Evolutionary conservation across 2,888 invertebrate genomes (phyloP).

Genomic region (Anoncus sp.): DNA sequence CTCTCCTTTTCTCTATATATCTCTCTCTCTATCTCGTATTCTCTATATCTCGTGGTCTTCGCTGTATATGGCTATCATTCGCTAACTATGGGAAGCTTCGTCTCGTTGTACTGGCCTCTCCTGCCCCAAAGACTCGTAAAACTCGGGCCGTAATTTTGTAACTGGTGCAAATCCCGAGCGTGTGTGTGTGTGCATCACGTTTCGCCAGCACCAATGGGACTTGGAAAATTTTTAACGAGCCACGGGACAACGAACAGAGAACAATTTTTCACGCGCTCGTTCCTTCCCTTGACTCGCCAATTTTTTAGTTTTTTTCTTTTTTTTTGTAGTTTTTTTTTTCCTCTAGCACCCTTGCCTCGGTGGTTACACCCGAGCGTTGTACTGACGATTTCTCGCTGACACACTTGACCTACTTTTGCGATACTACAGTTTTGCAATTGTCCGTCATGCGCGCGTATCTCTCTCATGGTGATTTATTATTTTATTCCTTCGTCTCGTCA

Average conservation of each 20-base stretch:
- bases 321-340: constrained; percentile 28
- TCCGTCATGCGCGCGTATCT: not conserved
- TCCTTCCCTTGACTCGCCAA: constrained; percentile 40
- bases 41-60: constrained; percentile 54
- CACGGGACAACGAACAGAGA: constrained; percentile 51
- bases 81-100: constrained; percentile 15
- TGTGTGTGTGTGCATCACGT: constrained; percentile 14
- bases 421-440: constrained; percentile 18
- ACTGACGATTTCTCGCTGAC: constrained; percentile 29
- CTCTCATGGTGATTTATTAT: constrained; percentile 3
- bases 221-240: constrained; percentile 56
- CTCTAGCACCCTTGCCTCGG: constrained; percentile 30
- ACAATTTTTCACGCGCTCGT: constrained; percentile 55
- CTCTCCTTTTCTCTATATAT: too few species aligned
- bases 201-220: constrained; percentile 42
- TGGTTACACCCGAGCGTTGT: constrained; percentile 34
- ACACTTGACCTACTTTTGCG: constrained; percentile 37
- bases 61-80: constrained; percentile 34
- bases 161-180: constrained; percentile 49
- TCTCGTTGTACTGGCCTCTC: constrained; percentile 52
- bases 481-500: not conserved
- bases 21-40: constrained; percentile 19
- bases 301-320: too few species aligned
- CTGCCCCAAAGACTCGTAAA: constrained; percentile 57
- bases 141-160: constrained; percentile 54